A percentile compares a stretch with the other conserved stretches of the same genome.
Evolutionary conservation across 2,888 invertebrate species (phyloP).

Genomic region (Serrognathus titanus): DNA sequence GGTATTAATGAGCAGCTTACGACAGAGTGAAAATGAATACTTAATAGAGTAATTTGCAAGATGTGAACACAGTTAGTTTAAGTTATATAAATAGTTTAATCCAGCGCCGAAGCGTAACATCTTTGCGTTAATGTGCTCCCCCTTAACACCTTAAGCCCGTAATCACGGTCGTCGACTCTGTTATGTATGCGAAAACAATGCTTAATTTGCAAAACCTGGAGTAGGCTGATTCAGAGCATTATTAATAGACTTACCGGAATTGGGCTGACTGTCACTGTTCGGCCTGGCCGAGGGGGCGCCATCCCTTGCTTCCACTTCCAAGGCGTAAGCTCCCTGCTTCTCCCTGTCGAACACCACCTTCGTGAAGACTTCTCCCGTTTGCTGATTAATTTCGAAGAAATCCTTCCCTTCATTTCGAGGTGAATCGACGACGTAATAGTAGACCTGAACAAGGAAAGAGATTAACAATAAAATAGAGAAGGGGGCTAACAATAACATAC

Average conservation of each 20-base stretch:
- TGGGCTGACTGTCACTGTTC: slow-evolving; percentile 89
- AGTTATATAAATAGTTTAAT: not conserved
- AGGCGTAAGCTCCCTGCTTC: slow-evolving; percentile 94
- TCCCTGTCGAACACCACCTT: slow-evolving; percentile 96
- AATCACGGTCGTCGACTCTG: slow-evolving; percentile 6
- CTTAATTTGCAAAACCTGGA: slow-evolving; percentile 9
- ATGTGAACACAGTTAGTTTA: slow-evolving; percentile 4
- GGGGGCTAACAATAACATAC: slow-evolving; percentile 49
- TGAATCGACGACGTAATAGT: slow-evolving; percentile 90
- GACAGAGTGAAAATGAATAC: slow-evolving; percentile 7
- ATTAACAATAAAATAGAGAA: not conserved
- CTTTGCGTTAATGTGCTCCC: slow-evolving; percentile 14
- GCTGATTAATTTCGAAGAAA: slow-evolving; percentile 93
- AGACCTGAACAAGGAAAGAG: slow-evolving; percentile 62
- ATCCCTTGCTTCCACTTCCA: slow-evolving; percentile 95
- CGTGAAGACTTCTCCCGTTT: slow-evolving; percentile 94
- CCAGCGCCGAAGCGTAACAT: not conserved
- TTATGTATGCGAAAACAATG: slow-evolving; percentile 17
- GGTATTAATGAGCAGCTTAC: slow-evolving; percentile 1
- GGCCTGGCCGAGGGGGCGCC: slow-evolving; percentile 95
- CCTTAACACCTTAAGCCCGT: slow-evolving; percentile 11
- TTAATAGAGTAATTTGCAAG: slow-evolving; percentile 13
- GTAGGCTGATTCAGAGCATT: not conserved
- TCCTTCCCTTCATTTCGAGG: slow-evolving; percentile 90
- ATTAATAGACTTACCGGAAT: slow-evolving; percentile 73